Conservation (phyloP, 64 coral and sea anemone species). For the Hydrozoanthus tunicans region DNA sequence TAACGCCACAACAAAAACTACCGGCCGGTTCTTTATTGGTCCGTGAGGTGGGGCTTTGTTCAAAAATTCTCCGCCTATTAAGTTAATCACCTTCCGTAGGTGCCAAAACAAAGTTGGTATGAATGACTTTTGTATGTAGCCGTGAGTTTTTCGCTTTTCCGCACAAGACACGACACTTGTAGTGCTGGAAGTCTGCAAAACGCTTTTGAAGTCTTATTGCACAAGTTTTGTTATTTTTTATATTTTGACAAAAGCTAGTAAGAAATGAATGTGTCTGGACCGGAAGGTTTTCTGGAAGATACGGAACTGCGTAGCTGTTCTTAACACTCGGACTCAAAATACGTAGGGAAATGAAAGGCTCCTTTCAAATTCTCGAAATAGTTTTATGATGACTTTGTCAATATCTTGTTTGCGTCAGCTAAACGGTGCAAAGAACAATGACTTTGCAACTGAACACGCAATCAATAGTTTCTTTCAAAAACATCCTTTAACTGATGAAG, state of each 20-base stretch:
- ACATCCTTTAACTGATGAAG: neutral
- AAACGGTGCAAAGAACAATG: constrained; percentile 38
- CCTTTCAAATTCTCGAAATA: constrained; percentile 30
- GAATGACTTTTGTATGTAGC: neutral
- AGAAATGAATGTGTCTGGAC: no score
- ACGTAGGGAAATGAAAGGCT: neutral
- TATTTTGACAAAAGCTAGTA: neutral
- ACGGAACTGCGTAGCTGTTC: neutral
- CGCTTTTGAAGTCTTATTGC: no score
- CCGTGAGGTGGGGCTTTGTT: constrained; percentile 42
- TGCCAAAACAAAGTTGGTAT: constrained; percentile 45
- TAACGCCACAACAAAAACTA: constrained; percentile 53
- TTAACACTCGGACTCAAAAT: constrained; percentile 14
- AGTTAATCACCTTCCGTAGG: constrained; percentile 39
- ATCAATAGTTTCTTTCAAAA: neutral
- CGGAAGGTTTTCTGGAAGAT: neutral
- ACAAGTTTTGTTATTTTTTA: no score
- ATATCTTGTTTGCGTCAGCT: constrained; percentile 51
- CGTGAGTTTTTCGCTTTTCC: neutral
- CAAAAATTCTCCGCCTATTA: constrained; percentile 40
- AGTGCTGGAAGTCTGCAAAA: neutral
- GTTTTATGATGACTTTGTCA: constrained; percentile 41
- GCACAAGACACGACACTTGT: neutral
- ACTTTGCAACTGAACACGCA: constrained; percentile 33
- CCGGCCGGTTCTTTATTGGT: constrained; percentile 45